Conservation (phyloP, 1,140 invertebrate species). For the Mycetomoellerius zeteki region DNA sequence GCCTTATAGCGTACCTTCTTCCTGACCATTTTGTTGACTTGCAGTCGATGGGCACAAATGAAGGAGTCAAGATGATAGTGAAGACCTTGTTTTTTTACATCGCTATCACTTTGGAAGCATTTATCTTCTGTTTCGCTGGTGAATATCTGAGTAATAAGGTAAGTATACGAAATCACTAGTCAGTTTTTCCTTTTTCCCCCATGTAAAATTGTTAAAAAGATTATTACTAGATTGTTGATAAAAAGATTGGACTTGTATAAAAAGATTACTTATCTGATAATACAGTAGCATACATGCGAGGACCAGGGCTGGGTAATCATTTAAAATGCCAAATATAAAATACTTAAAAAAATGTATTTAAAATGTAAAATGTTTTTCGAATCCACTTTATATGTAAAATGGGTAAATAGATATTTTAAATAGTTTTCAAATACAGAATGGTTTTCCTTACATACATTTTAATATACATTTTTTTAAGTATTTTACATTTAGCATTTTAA, state of each 20-base stretch:
- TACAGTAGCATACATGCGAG: not conserved
- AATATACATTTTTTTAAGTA: no score
- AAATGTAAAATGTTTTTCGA: no score
- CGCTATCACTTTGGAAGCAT: not conserved
- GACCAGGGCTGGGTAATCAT: no score
- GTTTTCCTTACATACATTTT: no score
- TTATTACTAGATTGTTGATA: not conserved
- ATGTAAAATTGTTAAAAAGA: not conserved
- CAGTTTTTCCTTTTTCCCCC: not conserved
- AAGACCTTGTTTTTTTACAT: not conserved
- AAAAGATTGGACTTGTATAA: not conserved
- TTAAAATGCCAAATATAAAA: no score
- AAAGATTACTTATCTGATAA: not conserved
- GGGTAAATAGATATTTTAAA: no score
- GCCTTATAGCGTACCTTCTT: not conserved
- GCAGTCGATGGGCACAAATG: constrained; percentile 36
- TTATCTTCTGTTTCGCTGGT: constrained; percentile 37
- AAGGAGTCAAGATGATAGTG: not conserved
- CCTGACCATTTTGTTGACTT: not conserved
- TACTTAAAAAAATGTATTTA: no score
- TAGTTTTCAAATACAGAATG: no score
- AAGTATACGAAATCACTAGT: not conserved
- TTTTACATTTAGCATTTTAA: no score
- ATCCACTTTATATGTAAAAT: no score
- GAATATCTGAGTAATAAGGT: constrained; percentile 54